A percentile compares a stretch with the other conserved stretches of the same genome.
These are phyloP conservation scores for Drosophila stalkeri DNA, from an alignment of 2,888 invertebrate species.

Conservation along the genomic window DNA sequence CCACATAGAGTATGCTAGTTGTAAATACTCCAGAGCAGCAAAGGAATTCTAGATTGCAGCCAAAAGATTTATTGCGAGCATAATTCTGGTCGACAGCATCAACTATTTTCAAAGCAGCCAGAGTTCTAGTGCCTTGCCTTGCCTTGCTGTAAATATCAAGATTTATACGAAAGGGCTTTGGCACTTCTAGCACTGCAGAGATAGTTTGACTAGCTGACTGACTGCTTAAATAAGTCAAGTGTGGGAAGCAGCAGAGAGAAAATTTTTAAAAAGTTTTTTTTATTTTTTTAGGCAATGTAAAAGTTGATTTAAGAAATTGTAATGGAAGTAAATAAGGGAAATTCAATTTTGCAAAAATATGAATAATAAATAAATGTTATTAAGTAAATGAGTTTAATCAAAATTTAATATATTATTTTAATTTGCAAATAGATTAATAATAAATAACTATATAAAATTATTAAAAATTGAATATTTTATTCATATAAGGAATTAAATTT, in stretches of 20 bases:
- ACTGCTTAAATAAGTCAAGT: neutral
- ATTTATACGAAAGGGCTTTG: neutral
- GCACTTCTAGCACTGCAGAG: neutral
- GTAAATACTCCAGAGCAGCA: neutral
- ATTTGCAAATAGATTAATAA: too few relatives aligned
- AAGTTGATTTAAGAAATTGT: neutral
- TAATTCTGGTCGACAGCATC: neutral
- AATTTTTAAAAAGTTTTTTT: neutral
- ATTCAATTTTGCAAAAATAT: too few relatives aligned
- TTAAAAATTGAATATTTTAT: too few relatives aligned
- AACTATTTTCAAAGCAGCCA: neutral
- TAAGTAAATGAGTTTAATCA: too few relatives aligned
- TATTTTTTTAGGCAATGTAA: neutral
- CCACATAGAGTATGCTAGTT: neutral
- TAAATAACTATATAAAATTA: too few relatives aligned
- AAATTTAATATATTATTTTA: too few relatives aligned
- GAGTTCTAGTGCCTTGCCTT: too few relatives aligned
- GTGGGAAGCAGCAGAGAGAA: neutral
- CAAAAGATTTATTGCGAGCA: constrained; percentile 3
- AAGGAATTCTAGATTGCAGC: neutral
- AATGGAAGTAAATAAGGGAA: too few relatives aligned
- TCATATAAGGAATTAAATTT: too few relatives aligned
- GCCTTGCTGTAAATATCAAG: neutral
- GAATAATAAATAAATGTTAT: too few relatives aligned
- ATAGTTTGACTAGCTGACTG: neutral